Base-by-base conservation (phyloP, 2,113 vertebrate species). In the Bagarius yarrelli region DNA sequence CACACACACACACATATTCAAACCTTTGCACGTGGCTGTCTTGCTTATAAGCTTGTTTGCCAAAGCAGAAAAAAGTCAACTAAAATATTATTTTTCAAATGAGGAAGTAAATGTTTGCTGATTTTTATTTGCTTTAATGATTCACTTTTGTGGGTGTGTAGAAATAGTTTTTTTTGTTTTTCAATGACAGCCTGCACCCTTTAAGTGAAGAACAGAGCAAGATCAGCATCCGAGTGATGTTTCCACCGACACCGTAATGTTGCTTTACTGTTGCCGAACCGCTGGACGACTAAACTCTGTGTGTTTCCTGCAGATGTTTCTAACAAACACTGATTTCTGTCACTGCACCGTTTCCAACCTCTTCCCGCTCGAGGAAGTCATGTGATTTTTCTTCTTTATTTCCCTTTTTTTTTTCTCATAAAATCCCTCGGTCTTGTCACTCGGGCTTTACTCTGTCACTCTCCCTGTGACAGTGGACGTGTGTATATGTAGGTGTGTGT, bases 381-480 rank as follows among this genome's bases (percentile, higher is more conserved):
- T 83, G 83, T 85, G 86, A 87, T 85, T 81, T 80, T 81, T 80
- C 80, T 57, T 77, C 67, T 60, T 82, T 61, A 73, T 67, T 59
- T 57, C 59, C 67, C 32, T 81, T 73, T 80, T 83, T 82, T 83
- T 87, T 83, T 52, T 82, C 52, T 73, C 2, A 18, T 82, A 53
- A 52, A 86, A 83, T 47, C 60, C 34, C 70, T 84, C 81, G 83
- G 30, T 84, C 60, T 85, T 70, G 83, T 88, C 87, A 82, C 81
- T 83, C 81, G 80, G 85, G 89, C 81, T 82, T 84, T 83, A 84
- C 83, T 92, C 86, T 89, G 88, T 88, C 69, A 84, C 57, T 75
- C 85, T 86, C 83, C 90, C 86, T 86, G 85, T 89, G 90, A 85
- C 44, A 85, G 8, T 67, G 66, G 21, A 69, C 40, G 56, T 18